These are phyloP conservation scores for Threskiornis aethiopicus DNA, from an alignment of 2,797 vertebrate genomes.

Conservation along the genomic window DNA sequence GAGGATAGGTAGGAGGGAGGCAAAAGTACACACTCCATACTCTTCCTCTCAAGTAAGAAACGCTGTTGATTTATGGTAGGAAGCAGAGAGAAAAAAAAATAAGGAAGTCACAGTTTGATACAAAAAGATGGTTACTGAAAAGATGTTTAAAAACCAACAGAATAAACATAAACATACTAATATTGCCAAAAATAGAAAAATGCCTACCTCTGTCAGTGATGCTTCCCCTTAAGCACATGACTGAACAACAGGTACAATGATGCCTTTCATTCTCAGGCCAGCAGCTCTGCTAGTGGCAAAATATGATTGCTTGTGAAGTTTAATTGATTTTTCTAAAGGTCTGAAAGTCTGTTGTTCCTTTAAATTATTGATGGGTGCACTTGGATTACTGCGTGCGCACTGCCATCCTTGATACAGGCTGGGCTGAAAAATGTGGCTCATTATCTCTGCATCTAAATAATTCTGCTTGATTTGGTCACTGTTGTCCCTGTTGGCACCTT, in stretches of 20 bases:
- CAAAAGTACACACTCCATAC: not conserved
- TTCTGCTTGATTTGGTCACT: not conserved
- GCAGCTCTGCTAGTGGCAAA: not conserved
- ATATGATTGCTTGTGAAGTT: not conserved
- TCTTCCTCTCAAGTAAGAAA: not conserved
- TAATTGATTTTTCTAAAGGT: conserved; percentile 23
- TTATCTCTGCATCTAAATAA: not conserved
- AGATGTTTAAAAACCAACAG: not conserved
- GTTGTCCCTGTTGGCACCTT: not conserved
- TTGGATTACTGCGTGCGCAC: not conserved
- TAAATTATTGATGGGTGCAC: conserved; percentile 5
- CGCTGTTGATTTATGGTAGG: not conserved
- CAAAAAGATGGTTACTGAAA: not conserved
- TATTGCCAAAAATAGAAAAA: not conserved
- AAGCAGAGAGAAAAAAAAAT: not conserved
- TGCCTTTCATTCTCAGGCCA: not conserved
- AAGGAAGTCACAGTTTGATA: not conserved
- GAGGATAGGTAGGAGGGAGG: not conserved
- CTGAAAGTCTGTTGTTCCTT: not conserved
- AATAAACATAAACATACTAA: not conserved
- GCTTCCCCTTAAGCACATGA: not conserved
- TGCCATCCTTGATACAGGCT: not conserved
- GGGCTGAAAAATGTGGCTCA: not conserved
- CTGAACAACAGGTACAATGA: not conserved
- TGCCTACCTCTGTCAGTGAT: not conserved